Evolutionary conservation across 1,140 invertebrate species (phyloP).

Genomic region (Rhynchophorus ferrugineus): DNA sequence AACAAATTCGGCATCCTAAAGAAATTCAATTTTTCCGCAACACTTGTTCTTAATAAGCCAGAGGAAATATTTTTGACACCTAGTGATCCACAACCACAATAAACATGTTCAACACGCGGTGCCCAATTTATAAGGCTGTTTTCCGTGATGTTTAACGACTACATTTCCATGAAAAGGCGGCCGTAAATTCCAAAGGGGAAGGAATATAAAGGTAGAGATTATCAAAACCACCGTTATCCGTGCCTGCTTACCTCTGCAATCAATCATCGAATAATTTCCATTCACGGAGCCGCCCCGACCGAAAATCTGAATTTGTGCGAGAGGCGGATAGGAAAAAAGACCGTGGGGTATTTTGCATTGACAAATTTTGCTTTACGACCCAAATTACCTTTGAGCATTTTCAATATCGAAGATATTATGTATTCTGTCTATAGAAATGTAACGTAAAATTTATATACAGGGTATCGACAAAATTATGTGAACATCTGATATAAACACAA

Average conservation of each 20-base stretch:
- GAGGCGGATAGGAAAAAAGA: constrained; percentile 7
- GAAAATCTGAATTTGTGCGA: constrained; percentile 18
- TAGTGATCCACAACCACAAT: constrained; percentile 18
- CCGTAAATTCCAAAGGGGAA: constrained; percentile 17
- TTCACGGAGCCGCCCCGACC: constrained; percentile 11
- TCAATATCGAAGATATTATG: too few species aligned
- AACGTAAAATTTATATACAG: too few species aligned
- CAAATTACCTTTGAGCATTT: background rate
- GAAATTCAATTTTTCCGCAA: too few species aligned
- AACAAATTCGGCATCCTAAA: too few species aligned
- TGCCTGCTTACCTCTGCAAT: constrained; percentile 24
- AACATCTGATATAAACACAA: too few species aligned
- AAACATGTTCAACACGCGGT: constrained; percentile 22
- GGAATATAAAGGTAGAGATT: constrained; percentile 27
- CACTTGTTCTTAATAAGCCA: too few species aligned
- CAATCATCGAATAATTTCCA: constrained; percentile 25
- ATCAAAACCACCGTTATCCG: constrained; percentile 26
- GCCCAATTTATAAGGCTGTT: constrained; percentile 23
- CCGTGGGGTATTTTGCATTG: constrained; percentile 1
- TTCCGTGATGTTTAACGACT: constrained; percentile 24
- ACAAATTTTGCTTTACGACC: constrained; percentile 7
- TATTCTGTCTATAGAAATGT: too few species aligned
- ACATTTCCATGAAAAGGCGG: constrained; percentile 23
- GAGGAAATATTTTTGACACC: background rate
- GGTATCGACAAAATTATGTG: too few species aligned